phyloP scores from a whole-genome alignment of 2,888 invertebrate species.

The Dysmachus trigonus region DNA sequence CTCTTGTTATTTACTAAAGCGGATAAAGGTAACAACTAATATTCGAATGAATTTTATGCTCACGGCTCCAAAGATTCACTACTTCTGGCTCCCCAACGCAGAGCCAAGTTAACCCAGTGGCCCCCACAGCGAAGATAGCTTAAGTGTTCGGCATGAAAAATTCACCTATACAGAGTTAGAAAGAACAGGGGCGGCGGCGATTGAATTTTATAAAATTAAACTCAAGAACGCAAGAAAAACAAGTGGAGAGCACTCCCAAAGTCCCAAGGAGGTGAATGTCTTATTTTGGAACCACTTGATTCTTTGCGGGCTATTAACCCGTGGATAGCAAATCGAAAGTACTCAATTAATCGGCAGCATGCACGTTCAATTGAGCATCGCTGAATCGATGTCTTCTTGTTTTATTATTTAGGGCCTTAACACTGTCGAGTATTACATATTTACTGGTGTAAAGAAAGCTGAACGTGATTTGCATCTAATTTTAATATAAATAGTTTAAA shows the following conservation, averaged over 20 bases:
- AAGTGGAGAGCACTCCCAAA: background rate
- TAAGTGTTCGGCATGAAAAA: background rate
- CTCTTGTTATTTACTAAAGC: slow-evolving; percentile 18
- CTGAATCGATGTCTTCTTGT: background rate
- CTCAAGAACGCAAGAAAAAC: slow-evolving; percentile 14
- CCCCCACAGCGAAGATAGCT: slow-evolving; percentile 16
- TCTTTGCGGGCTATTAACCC: slow-evolving; percentile 27
- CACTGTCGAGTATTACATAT: background rate
- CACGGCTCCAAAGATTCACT: slow-evolving; percentile 47
- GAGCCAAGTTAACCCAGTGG: slow-evolving; percentile 34
- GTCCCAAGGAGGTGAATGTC: background rate
- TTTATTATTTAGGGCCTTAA: background rate
- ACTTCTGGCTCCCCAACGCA: slow-evolving; percentile 44
- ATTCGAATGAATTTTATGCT: slow-evolving; percentile 23
- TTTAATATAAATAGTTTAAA: background rate
- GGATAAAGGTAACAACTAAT: slow-evolving; percentile 1
- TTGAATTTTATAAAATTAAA: slow-evolving; percentile 23
- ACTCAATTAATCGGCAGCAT: slow-evolving; percentile 15
- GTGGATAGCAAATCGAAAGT: slow-evolving; percentile 2
- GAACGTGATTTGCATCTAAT: background rate
- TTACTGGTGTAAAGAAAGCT: background rate
- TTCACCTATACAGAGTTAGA: background rate
- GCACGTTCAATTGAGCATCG: background rate
- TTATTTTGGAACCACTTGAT: slow-evolving; percentile 26
- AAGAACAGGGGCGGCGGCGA: slow-evolving; percentile 29